These are phyloP conservation scores for Sipha maydis DNA, from an alignment of 2,888 invertebrate genomes.

Conservation along the genomic window DNA sequence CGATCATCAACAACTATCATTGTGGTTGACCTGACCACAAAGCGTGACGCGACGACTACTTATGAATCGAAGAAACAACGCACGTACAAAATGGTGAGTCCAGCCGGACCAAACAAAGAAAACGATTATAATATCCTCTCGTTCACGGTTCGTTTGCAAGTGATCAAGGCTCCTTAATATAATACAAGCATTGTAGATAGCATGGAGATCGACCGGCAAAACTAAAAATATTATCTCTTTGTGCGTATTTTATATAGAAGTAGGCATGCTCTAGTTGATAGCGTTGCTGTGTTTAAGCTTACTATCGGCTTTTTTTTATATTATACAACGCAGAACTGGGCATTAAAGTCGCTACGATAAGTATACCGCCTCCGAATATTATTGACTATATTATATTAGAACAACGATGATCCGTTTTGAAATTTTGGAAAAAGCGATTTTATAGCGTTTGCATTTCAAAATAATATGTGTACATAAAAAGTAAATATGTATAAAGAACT, in stretches of 20 bases:
- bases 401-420: no score
- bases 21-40: background rate
- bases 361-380: no score
- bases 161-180: background rate
- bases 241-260: background rate
- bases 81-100: background rate
- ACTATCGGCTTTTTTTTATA: background rate
- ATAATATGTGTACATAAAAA: no score
- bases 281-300: background rate
- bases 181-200: background rate
- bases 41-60: constrained; percentile 11
- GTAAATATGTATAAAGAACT: no score
- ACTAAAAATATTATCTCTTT: background rate
- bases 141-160: background rate
- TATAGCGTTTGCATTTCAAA: no score
- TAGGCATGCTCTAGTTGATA: background rate
- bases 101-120: background rate
- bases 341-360: background rate
- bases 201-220: background rate
- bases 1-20: background rate
- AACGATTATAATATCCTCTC: background rate
- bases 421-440: no score
- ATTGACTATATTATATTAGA: no score
- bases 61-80: background rate
- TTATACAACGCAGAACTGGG: background rate